Percentiles rank a stretch among this genome's conserved stretches.
phyloP scores from a whole-genome alignment of 2,888 invertebrate species.

The Eupeodes latifasciatus region DNA sequence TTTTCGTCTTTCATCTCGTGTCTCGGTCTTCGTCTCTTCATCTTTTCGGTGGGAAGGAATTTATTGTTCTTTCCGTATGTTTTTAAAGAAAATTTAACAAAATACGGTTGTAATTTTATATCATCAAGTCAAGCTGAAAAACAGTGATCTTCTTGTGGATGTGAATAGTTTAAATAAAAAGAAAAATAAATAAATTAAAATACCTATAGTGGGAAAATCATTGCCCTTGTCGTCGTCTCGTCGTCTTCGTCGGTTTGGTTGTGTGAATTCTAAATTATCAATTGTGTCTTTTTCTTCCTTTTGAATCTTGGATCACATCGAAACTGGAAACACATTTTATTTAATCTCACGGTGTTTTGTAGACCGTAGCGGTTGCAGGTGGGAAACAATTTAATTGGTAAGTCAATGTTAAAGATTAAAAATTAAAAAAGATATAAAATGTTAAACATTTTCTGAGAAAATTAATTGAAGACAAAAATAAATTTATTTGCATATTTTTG shows the following conservation, averaged over 20 bases:
- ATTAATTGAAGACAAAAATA: constrained; percentile 21
- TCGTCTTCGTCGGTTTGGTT: not conserved
- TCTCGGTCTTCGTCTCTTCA: not conserved
- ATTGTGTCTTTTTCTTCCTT: constrained; percentile 1
- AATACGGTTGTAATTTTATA: not conserved
- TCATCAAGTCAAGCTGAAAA: constrained; percentile 6
- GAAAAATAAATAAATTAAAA: constrained; percentile 7
- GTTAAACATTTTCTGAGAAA: constrained; percentile 11
- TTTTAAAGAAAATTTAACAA: constrained; percentile 8
- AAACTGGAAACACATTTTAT: constrained; percentile 9
- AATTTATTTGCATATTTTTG: constrained; percentile 60
- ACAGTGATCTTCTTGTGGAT: constrained; percentile 50
- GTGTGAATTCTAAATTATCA: constrained; percentile 23
- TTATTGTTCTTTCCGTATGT: constrained; percentile 48
- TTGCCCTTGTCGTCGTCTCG: not conserved
- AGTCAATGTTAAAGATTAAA: not conserved
- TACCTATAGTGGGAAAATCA: constrained; percentile 28
- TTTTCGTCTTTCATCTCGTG: constrained; percentile 5
- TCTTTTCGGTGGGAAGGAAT: constrained; percentile 13
- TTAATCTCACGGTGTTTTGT: constrained; percentile 6
- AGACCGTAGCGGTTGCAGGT: constrained; percentile 23
- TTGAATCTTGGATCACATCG: constrained; percentile 31
- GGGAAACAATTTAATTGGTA: constrained; percentile 43
- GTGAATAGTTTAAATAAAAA: not conserved
- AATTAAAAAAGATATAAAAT: not conserved